Evolutionary conservation across 1,140 invertebrate genomes (phyloP).

Genomic region (Meteorus sp.): DNA sequence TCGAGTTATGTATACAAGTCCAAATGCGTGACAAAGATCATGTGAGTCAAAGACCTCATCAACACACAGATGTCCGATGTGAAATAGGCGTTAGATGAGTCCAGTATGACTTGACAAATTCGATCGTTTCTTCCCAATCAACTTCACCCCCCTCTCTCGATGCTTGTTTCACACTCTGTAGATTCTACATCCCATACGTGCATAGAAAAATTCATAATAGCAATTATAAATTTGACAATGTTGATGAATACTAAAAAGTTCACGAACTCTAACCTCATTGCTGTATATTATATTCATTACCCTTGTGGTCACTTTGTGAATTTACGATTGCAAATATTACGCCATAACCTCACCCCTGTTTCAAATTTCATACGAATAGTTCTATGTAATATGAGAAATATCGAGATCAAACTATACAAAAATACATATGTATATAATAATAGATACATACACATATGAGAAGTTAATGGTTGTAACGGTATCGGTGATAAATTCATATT

Average conservation of each 20-base stretch:
- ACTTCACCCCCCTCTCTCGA: no score
- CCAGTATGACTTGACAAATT: neutral
- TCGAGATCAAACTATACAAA: conserved; percentile 12
- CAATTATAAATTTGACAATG: neutral
- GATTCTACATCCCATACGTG: no score
- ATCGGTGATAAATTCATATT: conserved; percentile 50
- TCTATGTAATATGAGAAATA: no score
- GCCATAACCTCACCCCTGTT: conserved; percentile 1
- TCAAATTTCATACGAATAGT: no score
- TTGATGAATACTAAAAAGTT: neutral
- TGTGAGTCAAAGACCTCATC: neutral
- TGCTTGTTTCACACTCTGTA: no score
- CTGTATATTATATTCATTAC: neutral
- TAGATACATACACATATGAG: conserved; percentile 36
- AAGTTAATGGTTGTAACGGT: conserved; percentile 29
- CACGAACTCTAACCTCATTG: neutral
- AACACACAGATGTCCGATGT: neutral
- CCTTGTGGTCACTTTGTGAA: neutral
- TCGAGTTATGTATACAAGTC: neutral
- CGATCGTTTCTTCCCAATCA: no score
- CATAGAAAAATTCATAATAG: no score
- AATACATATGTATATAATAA: conserved; percentile 41
- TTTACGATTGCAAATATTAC: conserved; percentile 14
- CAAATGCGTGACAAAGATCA: neutral
- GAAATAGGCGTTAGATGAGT: neutral